Conservation (phyloP, 64 coral and sea anemone genomes). For the Anthopleura sola region DNA sequence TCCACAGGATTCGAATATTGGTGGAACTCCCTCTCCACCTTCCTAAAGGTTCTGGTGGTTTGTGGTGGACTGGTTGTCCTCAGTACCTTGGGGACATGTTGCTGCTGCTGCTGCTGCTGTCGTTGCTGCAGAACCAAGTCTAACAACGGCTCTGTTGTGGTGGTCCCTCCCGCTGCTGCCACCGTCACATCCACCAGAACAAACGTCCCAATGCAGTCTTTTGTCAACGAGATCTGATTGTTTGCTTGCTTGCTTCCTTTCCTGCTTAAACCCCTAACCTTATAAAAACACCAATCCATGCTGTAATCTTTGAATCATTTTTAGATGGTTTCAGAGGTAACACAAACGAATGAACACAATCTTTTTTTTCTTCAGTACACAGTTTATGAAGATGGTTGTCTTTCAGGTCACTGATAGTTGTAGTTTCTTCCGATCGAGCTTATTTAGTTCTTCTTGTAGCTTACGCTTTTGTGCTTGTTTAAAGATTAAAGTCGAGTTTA, state of each 20-base stretch:
- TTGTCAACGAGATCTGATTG: conserved; percentile 3
- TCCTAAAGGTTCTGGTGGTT: background rate
- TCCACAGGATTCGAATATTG: background rate
- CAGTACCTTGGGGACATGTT: background rate
- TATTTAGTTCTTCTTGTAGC: too few species aligned
- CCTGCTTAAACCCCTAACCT: too few species aligned
- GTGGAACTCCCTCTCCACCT: background rate
- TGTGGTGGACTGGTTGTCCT: background rate
- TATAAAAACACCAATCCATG: too few species aligned
- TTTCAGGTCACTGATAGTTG: too few species aligned
- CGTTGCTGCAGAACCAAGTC: background rate
- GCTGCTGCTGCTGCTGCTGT: conserved; percentile 2
- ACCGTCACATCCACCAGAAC: background rate
- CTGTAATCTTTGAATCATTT: too few species aligned
- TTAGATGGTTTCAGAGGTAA: too few species aligned
- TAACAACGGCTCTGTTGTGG: background rate
- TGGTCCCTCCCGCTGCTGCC: background rate
- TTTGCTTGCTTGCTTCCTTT: background rate
- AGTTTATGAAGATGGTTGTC: too few species aligned
- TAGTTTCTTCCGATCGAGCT: too few species aligned
- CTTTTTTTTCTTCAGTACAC: too few species aligned
- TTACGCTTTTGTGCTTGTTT: too few species aligned
- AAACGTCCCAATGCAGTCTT: background rate
- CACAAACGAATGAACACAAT: too few species aligned
- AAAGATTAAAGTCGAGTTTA: too few species aligned